Base-by-base conservation (phyloP, 2,113 vertebrate genomes). In the Solea solea region DNA sequence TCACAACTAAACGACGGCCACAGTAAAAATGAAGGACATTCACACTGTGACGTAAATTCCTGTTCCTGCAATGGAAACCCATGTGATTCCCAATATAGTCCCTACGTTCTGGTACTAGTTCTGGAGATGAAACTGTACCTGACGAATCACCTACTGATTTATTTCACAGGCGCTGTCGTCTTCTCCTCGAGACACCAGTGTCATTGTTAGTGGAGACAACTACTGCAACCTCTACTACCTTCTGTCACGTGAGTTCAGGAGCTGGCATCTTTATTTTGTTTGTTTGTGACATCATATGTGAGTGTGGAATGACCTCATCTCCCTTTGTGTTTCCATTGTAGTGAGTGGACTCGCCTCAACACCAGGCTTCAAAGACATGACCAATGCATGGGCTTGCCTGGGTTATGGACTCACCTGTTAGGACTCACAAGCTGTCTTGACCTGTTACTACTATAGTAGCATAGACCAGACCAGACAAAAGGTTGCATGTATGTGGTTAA, bases 321-420 rank as follows among this genome's bases (percentile, higher is more conserved):
- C 14, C 7, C 15, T n/a, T 28, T 16, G 13, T 41, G 34, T 63
- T 83, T 67, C 44, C 2, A 15, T 46, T 58, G 3, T 28, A 86
- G 84, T 48, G 7, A 88, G 83, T 52, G 65, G 75, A 61, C 83
- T 89, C 40, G 48, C 5, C 54, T 49, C 46, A 1, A 14, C 11
- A 2, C 81, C 70, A 1, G 86, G 81, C 58, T 89, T 83, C 63
- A 48, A 67, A 62, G 82, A 87, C 68, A 70, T 78, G 54, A 90
- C 80, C 83, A 89, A 81, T 6, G 46, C 80, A 9, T 84, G 86
- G 81, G 63, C 78, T 27, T 83, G 86, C 13, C 60, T 87, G 67
- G 70, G 65, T 11, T 72, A 61, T 2, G 44, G 58, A 44, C 34
- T 76, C 59, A 54, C 66, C 21, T 77, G 78, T 14, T 82, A 59